Evolutionary conservation across 92 coral and sea anemone species (phyloP).

Genomic region (Phenganax subtilis): DNA sequence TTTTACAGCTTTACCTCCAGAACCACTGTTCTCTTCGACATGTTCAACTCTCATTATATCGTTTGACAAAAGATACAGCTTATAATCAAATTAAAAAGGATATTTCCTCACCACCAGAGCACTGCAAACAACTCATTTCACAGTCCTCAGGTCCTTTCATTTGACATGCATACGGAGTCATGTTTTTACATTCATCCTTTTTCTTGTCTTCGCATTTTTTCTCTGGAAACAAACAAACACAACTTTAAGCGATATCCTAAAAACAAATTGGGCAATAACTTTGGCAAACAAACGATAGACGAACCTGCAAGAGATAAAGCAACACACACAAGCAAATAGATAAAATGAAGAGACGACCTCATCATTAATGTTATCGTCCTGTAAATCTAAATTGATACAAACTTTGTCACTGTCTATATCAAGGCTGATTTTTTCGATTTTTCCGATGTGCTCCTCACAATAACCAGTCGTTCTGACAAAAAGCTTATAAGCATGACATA

Average conservation of each 20-base stretch:
- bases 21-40: no score
- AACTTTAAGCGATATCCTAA: background rate
- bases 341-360: background rate
- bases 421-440: background rate
- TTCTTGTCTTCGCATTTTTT: conserved; percentile 13
- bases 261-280: background rate
- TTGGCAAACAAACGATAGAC: background rate
- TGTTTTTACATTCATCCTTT: conserved; percentile 1
- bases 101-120: background rate
- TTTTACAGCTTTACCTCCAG: no score
- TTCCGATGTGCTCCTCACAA: background rate
- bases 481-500: background rate
- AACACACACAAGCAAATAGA: background rate
- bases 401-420: no score
- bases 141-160: background rate
- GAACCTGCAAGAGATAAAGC: conserved; percentile 7
- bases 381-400: background rate
- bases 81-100: no score
- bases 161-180: background rate
- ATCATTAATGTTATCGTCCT: background rate
- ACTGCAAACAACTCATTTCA: background rate
- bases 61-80: no score
- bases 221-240: background rate
- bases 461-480: background rate
- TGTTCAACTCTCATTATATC: no score